Evolutionary conservation across 1,140 invertebrate genomes (phyloP), one percentile per base, ranked within the genome.

Genomic region (Ganaspis sp.): DNA sequence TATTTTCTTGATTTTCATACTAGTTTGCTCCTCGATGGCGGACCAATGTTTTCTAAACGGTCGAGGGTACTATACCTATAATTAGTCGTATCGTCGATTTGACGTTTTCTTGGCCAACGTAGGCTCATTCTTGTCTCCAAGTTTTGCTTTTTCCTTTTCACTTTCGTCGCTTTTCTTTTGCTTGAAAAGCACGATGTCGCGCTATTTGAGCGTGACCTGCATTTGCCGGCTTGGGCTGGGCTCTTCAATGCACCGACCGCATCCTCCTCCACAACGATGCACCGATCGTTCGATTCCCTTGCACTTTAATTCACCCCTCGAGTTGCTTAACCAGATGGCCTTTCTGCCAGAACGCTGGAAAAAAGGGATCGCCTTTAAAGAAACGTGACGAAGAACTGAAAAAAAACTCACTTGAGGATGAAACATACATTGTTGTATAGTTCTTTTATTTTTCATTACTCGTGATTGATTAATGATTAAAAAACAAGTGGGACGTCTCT

Each of bases 201-300:
- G 58, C 23, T 64, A 64, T 64, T 64, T 64, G 58, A 80, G 77
- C 74, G 72, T 84, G 82, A 85, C 84, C 81, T 73, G 79, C 81
- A 81, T 84, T 72, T 77, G 70, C 38, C 49, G 38, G 42, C 34
- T 37, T 70, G 45, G 45, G 45, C 45, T 49, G 45, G 45, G 45
- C 45, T 49, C 15, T 26, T 64, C 58, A 11, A 12, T 29, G 1
- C 45, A 49, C n/a, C 45, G 45, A 19, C 45, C 1, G 15, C 6
- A 49, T 49, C 45, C 45, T 49, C 45, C 45, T 34, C 29, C 29
- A 49, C 45, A 17, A 15, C 58, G 23, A 34, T 64, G 21, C 54
- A 29, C 23, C 21, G 21, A 64, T 29, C 21, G 23, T 29, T 64
- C 23, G 58, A 64, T 64, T 64, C 15, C 58, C 15, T 64, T 64